Percentiles rank a stretch among this genome's conserved stretches.
These are phyloP conservation scores for Penaeus monodon DNA, from an alignment of 2,888 invertebrate species.

Conservation along the genomic window DNA sequence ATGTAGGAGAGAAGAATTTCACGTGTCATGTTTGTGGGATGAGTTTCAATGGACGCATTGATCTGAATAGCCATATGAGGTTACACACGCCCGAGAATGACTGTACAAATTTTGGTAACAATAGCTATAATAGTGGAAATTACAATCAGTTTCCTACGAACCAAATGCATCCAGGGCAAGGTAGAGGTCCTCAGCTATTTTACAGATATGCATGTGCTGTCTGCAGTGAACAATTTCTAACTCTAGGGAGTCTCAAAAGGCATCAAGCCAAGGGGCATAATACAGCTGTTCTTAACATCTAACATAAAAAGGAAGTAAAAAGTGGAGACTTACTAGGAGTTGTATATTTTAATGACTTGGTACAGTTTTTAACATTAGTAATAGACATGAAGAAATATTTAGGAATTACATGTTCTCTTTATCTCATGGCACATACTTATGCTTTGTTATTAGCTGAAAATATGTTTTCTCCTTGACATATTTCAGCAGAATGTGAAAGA, in stretches of 20 bases:
- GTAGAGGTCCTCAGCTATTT: conserved; percentile 22
- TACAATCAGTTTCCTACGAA: conserved; percentile 34
- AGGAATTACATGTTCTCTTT: too few relatives aligned
- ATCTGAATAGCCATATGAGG: conserved; percentile 36
- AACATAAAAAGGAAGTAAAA: too few relatives aligned
- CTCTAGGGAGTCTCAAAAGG: conserved; percentile 49
- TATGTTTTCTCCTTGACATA: too few relatives aligned
- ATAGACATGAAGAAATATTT: background rate
- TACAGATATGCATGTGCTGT: conserved; percentile 42
- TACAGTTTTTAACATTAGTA: background rate
- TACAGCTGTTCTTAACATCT: conserved; percentile 9
- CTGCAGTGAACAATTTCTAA: conserved; percentile 47
- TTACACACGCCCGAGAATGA: conserved; percentile 22
- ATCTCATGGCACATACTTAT: too few relatives aligned
- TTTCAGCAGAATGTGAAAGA: too few relatives aligned
- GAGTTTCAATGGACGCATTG: conserved; percentile 11
- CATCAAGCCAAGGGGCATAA: conserved; percentile 46
- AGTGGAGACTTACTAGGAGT: too few relatives aligned
- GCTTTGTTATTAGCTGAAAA: too few relatives aligned
- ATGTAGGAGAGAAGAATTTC: conserved; percentile 33
- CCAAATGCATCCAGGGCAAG: conserved; percentile 1
- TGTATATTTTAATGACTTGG: background rate
- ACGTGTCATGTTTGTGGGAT: conserved; percentile 30
- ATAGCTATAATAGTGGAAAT: conserved; percentile 9
- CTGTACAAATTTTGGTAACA: background rate